Evolutionary conservation across 2,797 vertebrate genomes (phyloP).

Genomic region (Anguilla anguilla): DNA sequence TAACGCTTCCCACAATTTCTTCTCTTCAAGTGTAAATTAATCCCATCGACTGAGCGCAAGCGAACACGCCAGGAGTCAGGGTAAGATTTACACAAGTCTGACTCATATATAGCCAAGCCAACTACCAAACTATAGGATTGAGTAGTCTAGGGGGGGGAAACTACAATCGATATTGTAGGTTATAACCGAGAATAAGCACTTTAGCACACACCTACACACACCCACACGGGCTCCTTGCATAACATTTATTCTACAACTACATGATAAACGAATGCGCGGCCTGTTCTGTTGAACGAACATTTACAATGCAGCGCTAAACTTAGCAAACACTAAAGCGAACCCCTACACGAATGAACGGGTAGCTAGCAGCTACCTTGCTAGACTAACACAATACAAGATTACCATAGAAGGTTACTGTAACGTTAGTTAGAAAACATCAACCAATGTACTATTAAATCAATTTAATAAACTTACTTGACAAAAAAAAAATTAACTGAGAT

Average conservation of each 20-base stretch:
- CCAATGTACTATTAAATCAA: too few relatives aligned
- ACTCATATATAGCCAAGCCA: background rate
- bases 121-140: background rate
- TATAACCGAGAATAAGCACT: background rate
- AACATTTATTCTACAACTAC: background rate
- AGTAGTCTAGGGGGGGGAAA: background rate
- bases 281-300: background rate
- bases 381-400: background rate
- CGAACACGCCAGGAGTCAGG: too few relatives aligned
- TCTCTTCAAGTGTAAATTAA: background rate
- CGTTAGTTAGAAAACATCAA: background rate
- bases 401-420: background rate
- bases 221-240: background rate
- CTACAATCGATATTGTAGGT: background rate
- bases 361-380: background rate
- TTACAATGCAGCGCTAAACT: background rate
- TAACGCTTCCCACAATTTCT: background rate
- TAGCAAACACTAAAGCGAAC: background rate
- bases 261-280: background rate
- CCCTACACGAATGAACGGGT: background rate
- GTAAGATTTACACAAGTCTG: background rate
- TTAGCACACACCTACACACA: too few relatives aligned
- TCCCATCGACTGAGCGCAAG: background rate
- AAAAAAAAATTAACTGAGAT: background rate
- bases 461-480: background rate